phyloP scores from a whole-genome alignment of 2,113 vertebrate species.

The Daubentonia madagascariensis region DNA sequence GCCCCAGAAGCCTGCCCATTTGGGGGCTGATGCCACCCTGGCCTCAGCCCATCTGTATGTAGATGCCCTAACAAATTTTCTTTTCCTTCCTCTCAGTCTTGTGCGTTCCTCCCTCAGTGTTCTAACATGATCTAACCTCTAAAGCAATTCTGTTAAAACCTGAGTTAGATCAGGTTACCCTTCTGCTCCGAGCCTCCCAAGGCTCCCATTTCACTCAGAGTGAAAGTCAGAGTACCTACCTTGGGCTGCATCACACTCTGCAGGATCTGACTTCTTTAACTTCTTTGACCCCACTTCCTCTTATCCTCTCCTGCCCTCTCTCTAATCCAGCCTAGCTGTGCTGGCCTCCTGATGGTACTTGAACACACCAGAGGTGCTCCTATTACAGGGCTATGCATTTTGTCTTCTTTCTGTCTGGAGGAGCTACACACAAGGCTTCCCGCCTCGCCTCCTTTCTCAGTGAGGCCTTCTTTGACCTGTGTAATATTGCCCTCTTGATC shows the following conservation, averaged over 20 bases:
- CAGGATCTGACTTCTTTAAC: background rate
- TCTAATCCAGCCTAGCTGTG: background rate
- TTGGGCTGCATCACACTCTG: too few species aligned
- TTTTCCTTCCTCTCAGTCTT: too few species aligned
- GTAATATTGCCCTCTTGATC: background rate
- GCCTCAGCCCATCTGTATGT: too few species aligned
- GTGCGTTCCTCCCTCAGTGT: too few species aligned
- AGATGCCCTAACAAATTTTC: too few species aligned
- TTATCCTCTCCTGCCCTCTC: too few species aligned
- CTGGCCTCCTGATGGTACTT: too few species aligned
- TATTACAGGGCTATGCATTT: background rate
- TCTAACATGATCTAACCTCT: too few species aligned
- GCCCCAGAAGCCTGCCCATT: too few species aligned
- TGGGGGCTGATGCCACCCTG: too few species aligned
- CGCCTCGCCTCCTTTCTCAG: background rate
- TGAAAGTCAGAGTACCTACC: background rate
- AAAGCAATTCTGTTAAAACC: background rate
- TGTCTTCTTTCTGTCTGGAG: background rate
- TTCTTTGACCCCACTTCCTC: background rate
- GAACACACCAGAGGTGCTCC: background rate
- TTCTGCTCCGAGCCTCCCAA: background rate
- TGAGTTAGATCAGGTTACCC: background rate
- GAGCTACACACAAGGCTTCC: background rate
- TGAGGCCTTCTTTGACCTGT: background rate
- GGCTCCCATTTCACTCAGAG: background rate